These are phyloP conservation scores for Drosophila rubida DNA, from an alignment of 2,888 invertebrate species.

Conservation along the genomic window DNA sequence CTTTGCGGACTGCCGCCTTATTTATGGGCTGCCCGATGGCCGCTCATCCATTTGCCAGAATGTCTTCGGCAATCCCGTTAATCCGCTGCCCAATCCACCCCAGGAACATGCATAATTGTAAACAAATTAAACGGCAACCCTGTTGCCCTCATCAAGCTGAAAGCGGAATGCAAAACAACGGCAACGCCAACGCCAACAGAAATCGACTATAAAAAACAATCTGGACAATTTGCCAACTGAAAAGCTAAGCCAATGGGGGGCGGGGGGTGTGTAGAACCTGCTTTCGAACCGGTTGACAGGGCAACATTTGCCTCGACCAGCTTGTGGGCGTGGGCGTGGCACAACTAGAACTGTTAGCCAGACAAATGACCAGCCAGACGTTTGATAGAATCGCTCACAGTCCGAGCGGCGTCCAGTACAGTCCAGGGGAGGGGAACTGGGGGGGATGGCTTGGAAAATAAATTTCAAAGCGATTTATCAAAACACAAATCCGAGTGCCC, in stretches of 20 bases:
- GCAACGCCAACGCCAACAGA: too few species aligned
- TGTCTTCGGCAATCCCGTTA: background rate
- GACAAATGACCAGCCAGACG: slow-evolving; percentile 54
- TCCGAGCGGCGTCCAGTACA: too few species aligned
- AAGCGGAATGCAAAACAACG: background rate
- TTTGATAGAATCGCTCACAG: slow-evolving; percentile 32
- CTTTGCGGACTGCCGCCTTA: slow-evolving; percentile 9
- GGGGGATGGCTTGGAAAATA: slow-evolving; percentile 38
- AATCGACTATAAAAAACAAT: background rate
- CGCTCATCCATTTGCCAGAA: slow-evolving; percentile 6
- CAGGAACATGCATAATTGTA: slow-evolving; percentile 34
- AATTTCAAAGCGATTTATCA: slow-evolving; percentile 75
- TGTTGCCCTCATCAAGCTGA: slow-evolving; percentile 23
- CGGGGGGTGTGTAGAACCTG: slow-evolving; percentile 27
- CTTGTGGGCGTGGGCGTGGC: slow-evolving; percentile 12
- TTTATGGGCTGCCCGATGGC: slow-evolving; percentile 27
- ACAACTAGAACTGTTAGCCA: slow-evolving; percentile 53
- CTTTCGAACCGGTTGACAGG: slow-evolving; percentile 53
- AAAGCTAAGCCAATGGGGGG: slow-evolving; percentile 4
- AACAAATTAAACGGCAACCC: slow-evolving; percentile 22
- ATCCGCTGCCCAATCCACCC: background rate
- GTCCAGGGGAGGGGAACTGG: slow-evolving; percentile 11
- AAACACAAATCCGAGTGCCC: slow-evolving; percentile 50
- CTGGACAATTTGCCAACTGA: slow-evolving; percentile 5
- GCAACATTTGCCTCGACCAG: too few species aligned